Conservation (phyloP, 2,888 invertebrate genomes). For the Ischnus inquisitorius region DNA sequence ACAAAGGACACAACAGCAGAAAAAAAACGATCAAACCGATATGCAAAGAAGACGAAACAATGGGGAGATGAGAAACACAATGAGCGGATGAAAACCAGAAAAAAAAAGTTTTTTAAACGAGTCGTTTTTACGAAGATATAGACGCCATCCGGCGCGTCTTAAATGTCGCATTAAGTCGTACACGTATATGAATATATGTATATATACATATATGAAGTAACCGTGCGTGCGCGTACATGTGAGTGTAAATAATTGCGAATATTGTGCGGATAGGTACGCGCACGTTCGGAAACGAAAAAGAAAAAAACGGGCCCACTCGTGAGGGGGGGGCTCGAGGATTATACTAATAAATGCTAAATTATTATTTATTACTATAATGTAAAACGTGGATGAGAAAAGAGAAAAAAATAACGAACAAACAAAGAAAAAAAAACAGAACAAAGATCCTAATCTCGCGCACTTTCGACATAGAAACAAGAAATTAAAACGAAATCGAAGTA, state of each 20-base stretch:
- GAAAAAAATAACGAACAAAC: slow-evolving; percentile 40
- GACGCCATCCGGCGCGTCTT: slow-evolving; percentile 72
- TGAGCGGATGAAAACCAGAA: slow-evolving; percentile 47
- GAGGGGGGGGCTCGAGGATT: slow-evolving; percentile 54
- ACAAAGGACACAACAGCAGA: slow-evolving; percentile 55
- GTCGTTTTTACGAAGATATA: slow-evolving; percentile 75
- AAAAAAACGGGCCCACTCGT: slow-evolving; percentile 48
- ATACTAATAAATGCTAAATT: slow-evolving; percentile 61
- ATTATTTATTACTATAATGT: slow-evolving; percentile 48
- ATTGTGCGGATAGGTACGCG: slow-evolving; percentile 63
- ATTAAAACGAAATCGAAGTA: slow-evolving; percentile 33
- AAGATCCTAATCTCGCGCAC: slow-evolving; percentile 48
- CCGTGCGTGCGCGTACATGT: slow-evolving; percentile 67
- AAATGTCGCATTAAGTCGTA: slow-evolving; percentile 72
- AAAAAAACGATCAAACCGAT: slow-evolving; percentile 55
- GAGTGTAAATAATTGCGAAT: slow-evolving; percentile 66
- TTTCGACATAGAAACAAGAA: slow-evolving; percentile 39
- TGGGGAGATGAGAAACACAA: slow-evolving; percentile 59
- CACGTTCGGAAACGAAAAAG: slow-evolving; percentile 62
- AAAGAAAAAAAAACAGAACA: slow-evolving; percentile 23
- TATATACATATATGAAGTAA: slow-evolving; percentile 46
- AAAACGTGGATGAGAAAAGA: slow-evolving; percentile 32
- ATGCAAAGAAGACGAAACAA: slow-evolving; percentile 49
- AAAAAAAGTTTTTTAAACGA: slow-evolving; percentile 71
- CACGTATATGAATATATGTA: slow-evolving; percentile 65